Conservation (phyloP, 92 coral and sea anemone genomes). For the Heliopora coerulea region DNA sequence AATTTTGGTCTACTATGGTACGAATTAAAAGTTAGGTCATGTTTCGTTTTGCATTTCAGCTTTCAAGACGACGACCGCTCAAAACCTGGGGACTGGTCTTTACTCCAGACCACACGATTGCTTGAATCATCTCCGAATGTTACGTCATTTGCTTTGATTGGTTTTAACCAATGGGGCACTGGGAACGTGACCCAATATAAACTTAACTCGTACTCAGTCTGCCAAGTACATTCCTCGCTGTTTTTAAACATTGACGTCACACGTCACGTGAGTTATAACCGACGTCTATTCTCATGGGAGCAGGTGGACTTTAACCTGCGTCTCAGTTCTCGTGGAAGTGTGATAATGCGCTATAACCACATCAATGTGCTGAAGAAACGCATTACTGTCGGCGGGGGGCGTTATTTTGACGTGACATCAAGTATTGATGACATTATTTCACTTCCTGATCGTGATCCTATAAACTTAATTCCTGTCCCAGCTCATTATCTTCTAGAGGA, state of each 20-base stretch:
- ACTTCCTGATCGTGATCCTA: slow-evolving; percentile 88
- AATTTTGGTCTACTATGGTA: no score
- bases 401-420: slow-evolving; percentile 53
- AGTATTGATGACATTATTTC: slow-evolving; percentile 63
- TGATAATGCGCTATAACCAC: slow-evolving; percentile 74
- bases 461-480: slow-evolving; percentile 77
- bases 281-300: slow-evolving; percentile 72
- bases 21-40: no score
- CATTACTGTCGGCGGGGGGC: slow-evolving; percentile 71
- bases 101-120: slow-evolving; percentile 61
- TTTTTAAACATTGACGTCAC: slow-evolving; percentile 67
- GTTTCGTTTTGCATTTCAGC: not conserved
- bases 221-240: slow-evolving; percentile 66
- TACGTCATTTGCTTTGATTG: slow-evolving; percentile 66
- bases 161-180: slow-evolving; percentile 79
- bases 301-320: slow-evolving; percentile 75
- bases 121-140: slow-evolving; percentile 75
- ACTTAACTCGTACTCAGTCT: slow-evolving; percentile 73
- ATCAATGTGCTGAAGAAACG: slow-evolving; percentile 72
- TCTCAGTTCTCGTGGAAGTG: slow-evolving; percentile 57
- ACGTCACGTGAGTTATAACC: slow-evolving; percentile 66
- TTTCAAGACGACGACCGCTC: slow-evolving; percentile 27
- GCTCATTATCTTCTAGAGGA: slow-evolving; percentile 91
- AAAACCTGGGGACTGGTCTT: slow-evolving; percentile 61
- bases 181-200: slow-evolving; percentile 53